These are phyloP conservation scores for Craniophora ligustri DNA, from an alignment of 2,888 invertebrate species.

Conservation along the genomic window DNA sequence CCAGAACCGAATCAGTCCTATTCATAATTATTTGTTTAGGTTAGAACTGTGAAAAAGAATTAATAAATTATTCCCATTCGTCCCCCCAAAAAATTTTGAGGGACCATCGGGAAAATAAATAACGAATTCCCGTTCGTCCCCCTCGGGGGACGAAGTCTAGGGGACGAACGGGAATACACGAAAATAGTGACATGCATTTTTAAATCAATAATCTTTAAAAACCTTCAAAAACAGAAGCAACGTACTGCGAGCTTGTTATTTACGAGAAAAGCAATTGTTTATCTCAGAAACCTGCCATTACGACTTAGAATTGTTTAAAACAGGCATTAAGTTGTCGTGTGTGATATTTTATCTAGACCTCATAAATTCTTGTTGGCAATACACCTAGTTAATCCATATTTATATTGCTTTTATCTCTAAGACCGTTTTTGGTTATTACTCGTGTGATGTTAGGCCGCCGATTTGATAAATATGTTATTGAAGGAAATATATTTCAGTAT, in stretches of 20 bases:
- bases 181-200: not conserved
- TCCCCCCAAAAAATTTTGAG: no score
- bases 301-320: constrained; percentile 43
- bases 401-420: constrained; percentile 34
- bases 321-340: constrained; percentile 58
- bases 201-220: constrained; percentile 18
- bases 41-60: no score
- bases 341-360: constrained; percentile 29
- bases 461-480: constrained; percentile 7
- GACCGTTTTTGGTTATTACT: not conserved
- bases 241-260: constrained; percentile 4
- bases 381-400: constrained; percentile 27
- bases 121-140: no score
- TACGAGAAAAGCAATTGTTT: constrained; percentile 42
- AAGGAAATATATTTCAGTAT: not conserved
- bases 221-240: constrained; percentile 17
- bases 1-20: no score
- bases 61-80: no score
- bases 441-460: constrained; percentile 8
- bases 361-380: constrained; percentile 42
- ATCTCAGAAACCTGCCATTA: constrained; percentile 47
- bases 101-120: no score
- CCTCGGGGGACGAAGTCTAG: no score
- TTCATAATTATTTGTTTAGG: no score
- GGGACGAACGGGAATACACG: no score